Evolutionary conservation across 2,888 invertebrate genomes (phyloP), one percentile per base, ranked within the genome.

Genomic region (Lymantria monacha): DNA sequence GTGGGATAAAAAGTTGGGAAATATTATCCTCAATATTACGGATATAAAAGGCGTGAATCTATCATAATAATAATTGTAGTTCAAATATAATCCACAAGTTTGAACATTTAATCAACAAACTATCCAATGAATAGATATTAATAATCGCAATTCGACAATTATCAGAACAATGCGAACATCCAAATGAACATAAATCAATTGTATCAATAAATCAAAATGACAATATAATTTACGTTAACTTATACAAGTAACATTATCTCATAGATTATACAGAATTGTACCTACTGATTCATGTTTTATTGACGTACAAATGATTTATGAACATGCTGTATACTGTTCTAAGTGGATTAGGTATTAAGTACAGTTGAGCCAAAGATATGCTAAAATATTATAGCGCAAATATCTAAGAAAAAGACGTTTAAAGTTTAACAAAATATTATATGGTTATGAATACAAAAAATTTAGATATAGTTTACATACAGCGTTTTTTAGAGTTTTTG

Each of bases 261-360:
- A 45, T 41, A 64, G 68, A 69, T 72, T 59, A 63, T 59, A 55
- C 52, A 52, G 54, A 53, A 51, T 55, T 42, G 33, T 46, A n/a
- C n/a, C n/a, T n/a, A 66, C 75, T 69, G 72, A 76, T 77, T 77
- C 67, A 49, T 61, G 69, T 72, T 67, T 64, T 85, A 86, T 85
- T 83, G 85, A 85, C 87, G 76, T 77, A 70, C 48, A 56, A 58
- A 81, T 86, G 85, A 87, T 87, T 85, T 86, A 87, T 82, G 44
- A 41, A 36, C 14, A 14, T 36, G 31, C 13, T 30, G 38, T 43
- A 38, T 44, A 51, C 43, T 40, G 38, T 43, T 38, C 38, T 53
- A 33, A 49, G 45, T 38, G n/a, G 13, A 40, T 46, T 42, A 43
- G n/a, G 31, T 11, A 9, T 43, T 22, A 40, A 9, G 22, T 42